These are phyloP conservation scores for Plumapathes pennacea DNA, from an alignment of 92 coral and sea anemone genomes.

Conservation along the genomic window DNA sequence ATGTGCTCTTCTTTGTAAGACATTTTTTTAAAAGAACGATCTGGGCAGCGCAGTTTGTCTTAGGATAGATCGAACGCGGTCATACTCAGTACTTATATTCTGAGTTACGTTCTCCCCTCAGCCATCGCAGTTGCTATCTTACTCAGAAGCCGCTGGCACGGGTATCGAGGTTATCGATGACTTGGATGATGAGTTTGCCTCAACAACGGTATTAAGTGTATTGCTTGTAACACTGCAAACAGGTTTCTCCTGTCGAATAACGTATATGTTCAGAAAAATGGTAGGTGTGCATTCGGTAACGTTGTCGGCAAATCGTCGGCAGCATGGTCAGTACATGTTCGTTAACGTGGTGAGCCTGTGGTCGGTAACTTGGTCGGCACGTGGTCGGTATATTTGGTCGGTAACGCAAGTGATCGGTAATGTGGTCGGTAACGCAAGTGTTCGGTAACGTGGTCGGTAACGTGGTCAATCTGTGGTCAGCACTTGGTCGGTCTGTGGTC, in stretches of 20 bases:
- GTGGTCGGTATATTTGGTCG: no score
- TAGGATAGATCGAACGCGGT: not conserved
- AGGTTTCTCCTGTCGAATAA: not conserved
- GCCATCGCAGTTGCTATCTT: conserved; percentile 38
- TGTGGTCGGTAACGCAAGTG: no score
- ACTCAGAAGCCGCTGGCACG: conserved; percentile 67
- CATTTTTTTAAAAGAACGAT: not conserved
- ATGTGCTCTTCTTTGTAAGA: not conserved
- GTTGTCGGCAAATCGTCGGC: not conserved
- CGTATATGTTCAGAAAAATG: not conserved
- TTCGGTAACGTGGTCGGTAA: no score
- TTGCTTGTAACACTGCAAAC: not conserved
- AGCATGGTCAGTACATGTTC: no score
- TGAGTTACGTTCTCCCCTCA: not conserved
- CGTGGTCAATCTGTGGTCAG: no score
- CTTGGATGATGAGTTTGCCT: conserved; percentile 66
- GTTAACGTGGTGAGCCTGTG: no score
- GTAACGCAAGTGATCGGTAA: no score
- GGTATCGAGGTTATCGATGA: conserved; percentile 70
- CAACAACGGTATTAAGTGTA: conserved; percentile 33
- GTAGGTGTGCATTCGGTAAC: not conserved
- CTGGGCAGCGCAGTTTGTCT: not conserved
- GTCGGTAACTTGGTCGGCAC: no score
- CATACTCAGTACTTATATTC: no score
- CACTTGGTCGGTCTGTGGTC: no score